phyloP scores from a whole-genome alignment of 1,140 invertebrate species.

The Anoplolepis gracilipes region DNA sequence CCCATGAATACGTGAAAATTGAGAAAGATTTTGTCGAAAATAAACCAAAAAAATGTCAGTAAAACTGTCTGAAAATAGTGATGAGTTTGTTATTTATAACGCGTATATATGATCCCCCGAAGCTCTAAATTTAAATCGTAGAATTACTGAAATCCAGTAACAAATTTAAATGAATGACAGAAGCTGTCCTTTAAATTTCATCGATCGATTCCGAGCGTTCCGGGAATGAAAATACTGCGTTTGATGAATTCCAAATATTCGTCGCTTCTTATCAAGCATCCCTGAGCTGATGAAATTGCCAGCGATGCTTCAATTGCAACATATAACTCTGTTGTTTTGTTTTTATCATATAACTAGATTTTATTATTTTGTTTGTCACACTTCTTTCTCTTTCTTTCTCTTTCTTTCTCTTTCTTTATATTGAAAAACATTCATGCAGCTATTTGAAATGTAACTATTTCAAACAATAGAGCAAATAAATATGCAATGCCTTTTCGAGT shows the following conservation, averaged over 20 bases:
- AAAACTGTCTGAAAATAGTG: neutral
- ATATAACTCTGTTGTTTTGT: neutral
- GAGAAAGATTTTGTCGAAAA: neutral
- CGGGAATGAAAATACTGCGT: conserved; percentile 29
- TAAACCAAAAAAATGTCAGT: neutral
- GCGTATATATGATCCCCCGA: neutral
- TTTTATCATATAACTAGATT: neutral
- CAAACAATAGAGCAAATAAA: too few relatives aligned
- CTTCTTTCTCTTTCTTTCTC: neutral
- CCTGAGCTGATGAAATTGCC: neutral
- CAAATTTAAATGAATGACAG: neutral
- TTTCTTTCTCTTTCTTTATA: neutral
- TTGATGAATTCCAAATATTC: conserved; percentile 37
- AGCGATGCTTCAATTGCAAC: neutral
- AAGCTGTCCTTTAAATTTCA: conserved; percentile 22
- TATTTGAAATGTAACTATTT: too few relatives aligned
- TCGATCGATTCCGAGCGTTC: conserved; percentile 9
- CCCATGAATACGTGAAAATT: neutral
- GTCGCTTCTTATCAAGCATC: neutral
- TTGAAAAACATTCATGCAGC: neutral
- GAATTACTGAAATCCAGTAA: neutral
- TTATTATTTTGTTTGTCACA: neutral
- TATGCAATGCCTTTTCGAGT: too few relatives aligned
- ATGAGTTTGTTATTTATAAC: neutral
- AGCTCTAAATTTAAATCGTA: neutral